phyloP scores from a whole-genome alignment of 2,797 vertebrate genomes.

The Nannoperca australis region DNA sequence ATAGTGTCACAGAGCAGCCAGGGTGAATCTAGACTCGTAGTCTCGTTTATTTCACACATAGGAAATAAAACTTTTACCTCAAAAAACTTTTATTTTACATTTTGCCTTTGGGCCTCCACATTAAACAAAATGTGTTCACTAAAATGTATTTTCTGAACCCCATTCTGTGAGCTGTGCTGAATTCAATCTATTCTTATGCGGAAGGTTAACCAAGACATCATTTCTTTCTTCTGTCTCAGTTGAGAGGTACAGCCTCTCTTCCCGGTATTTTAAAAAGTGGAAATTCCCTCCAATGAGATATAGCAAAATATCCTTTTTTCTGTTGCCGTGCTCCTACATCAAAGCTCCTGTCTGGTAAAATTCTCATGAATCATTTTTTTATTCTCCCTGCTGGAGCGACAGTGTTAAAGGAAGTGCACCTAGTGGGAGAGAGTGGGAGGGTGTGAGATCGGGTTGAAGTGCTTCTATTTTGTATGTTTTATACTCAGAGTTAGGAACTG shows the following conservation, averaged over 20 bases:
- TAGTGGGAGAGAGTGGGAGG: constrained; percentile 32
- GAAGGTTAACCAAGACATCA: constrained; percentile 25
- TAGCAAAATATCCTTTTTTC: constrained; percentile 31
- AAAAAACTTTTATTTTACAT: neutral
- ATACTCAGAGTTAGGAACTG: constrained; percentile 45
- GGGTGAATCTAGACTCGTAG: neutral
- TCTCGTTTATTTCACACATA: neutral
- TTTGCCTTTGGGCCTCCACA: constrained; percentile 13
- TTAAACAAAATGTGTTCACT: constrained; percentile 3
- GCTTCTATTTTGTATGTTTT: constrained; percentile 50
- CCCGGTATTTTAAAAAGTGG: constrained; percentile 12
- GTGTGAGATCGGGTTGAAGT: constrained; percentile 30
- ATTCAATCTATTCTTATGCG: constrained; percentile 21
- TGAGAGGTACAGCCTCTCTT: constrained; percentile 10
- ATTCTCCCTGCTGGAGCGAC: constrained; percentile 43
- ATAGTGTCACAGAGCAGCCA: neutral
- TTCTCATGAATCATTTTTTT: constrained; percentile 54
- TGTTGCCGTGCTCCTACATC: constrained; percentile 37
- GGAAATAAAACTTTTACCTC: constrained; percentile 6
- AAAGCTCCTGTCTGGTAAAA: constrained; percentile 53
- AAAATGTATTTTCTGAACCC: neutral
- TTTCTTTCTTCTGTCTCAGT: constrained; percentile 10
- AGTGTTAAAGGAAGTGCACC: constrained; percentile 53
- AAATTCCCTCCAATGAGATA: constrained; percentile 40
- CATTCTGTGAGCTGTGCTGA: neutral